Conservation (phyloP, 2,888 invertebrate species). For the Sepioteuthis lessoniana region DNA sequence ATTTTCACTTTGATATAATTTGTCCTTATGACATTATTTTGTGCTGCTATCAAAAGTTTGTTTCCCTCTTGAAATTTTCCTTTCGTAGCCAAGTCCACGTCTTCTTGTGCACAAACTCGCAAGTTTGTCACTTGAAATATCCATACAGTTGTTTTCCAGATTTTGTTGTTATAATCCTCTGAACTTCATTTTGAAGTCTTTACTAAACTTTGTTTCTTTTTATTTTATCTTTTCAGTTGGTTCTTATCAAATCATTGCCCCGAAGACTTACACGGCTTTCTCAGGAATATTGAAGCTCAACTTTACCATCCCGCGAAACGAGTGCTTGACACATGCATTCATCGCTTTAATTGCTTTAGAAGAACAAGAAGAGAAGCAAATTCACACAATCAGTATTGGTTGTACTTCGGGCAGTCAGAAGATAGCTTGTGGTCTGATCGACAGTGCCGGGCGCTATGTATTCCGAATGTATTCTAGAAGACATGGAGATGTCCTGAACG, state of each 20-base stretch:
- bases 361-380: slow-evolving; percentile 55
- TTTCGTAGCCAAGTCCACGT: no score
- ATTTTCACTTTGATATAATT: no score
- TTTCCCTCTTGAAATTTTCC: no score
- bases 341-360: slow-evolving; percentile 60
- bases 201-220: not conserved
- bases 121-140: no score
- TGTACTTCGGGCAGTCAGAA: slow-evolving; percentile 58
- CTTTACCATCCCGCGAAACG: slow-evolving; percentile 64
- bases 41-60: no score
- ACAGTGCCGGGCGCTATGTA: slow-evolving; percentile 66
- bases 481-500: slow-evolving; percentile 61
- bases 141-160: no score
- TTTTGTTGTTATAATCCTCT: no score
- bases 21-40: no score
- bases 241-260: slow-evolving; percentile 61
- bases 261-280: slow-evolving; percentile 64
- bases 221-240: slow-evolving; percentile 58
- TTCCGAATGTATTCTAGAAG: slow-evolving; percentile 64
- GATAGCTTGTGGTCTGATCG: slow-evolving; percentile 68
- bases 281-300: slow-evolving; percentile 64
- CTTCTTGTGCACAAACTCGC: no score
- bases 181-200: no score
- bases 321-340: slow-evolving; percentile 65
- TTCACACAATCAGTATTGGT: slow-evolving; percentile 61